Conservation (phyloP, 2,888 invertebrate species). For the Hybos culiciformis region DNA sequence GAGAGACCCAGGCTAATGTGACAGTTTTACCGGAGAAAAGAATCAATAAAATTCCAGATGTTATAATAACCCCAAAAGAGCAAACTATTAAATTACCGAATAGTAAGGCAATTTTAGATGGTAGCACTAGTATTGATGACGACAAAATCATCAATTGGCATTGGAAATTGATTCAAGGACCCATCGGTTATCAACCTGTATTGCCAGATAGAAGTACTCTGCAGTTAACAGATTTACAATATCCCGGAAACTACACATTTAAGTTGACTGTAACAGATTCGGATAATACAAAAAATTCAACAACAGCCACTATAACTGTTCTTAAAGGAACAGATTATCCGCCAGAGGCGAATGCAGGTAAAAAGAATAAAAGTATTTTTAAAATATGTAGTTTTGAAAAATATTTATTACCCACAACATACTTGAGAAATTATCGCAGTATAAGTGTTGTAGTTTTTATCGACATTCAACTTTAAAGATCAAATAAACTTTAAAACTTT, state of each 20-base stretch:
- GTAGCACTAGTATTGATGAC: constrained; percentile 65
- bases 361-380: constrained; percentile 2
- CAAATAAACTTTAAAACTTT: no score
- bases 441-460: no score
- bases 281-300: constrained; percentile 72
- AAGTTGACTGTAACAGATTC: constrained; percentile 85
- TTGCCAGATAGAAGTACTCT: constrained; percentile 68
- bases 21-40: constrained; percentile 75
- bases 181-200: constrained; percentile 70
- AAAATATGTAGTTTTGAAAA: not conserved
- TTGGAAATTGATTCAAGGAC: constrained; percentile 85
- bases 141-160: constrained; percentile 76
- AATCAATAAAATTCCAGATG: constrained; percentile 70
- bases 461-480: no score
- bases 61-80: constrained; percentile 70
- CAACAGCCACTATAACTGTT: constrained; percentile 78
- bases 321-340: constrained; percentile 87
- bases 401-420: no score
- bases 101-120: constrained; percentile 80
- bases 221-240: constrained; percentile 66
- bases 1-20: constrained; percentile 76
- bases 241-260: constrained; percentile 82
- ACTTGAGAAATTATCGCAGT: no score
- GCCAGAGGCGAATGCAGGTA: constrained; percentile 83
- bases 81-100: constrained; percentile 84